A percentile compares a stretch with the other conserved stretches of the same genome.
These are phyloP conservation scores for Cladorhizidae sp. DNA, from an alignment of 37 sponge, comb jelly and placozoan species.

Conservation along the genomic window DNA sequence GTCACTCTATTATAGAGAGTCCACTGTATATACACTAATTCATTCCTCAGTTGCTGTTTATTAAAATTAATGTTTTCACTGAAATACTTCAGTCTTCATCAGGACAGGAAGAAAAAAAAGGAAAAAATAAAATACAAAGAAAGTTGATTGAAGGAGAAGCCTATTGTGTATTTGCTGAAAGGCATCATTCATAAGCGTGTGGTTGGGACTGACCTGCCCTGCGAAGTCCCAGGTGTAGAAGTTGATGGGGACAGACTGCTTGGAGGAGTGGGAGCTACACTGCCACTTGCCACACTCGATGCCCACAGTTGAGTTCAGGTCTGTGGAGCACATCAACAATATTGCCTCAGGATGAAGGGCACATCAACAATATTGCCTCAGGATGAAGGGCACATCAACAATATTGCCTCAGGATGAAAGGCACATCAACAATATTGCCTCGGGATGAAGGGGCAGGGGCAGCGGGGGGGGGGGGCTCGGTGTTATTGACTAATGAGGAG, in stretches of 20 bases:
- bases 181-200: too few relatives aligned
- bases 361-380: background rate
- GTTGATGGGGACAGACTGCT: slow-evolving; percentile 29
- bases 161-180: too few relatives aligned
- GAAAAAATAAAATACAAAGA: too few relatives aligned
- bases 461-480: too few relatives aligned
- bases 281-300: slow-evolving; percentile 68
- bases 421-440: background rate
- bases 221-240: slow-evolving; percentile 89
- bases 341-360: background rate
- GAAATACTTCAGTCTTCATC: too few relatives aligned
- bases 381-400: background rate
- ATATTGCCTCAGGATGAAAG: background rate
- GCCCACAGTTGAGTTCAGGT: slow-evolving; percentile 60
- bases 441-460: background rate
- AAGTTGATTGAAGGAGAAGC: too few relatives aligned
- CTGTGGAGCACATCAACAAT: background rate
- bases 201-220: slow-evolving; percentile 60
- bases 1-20: too few relatives aligned
- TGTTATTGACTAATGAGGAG: too few relatives aligned
- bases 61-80: too few relatives aligned
- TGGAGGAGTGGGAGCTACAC: background rate
- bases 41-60: too few relatives aligned
- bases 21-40: too few relatives aligned
- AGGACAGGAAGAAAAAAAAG: too few relatives aligned